Evolutionary conservation across 2,888 invertebrate genomes (phyloP).

Genomic region (Sphaerophoria rueppellii): DNA sequence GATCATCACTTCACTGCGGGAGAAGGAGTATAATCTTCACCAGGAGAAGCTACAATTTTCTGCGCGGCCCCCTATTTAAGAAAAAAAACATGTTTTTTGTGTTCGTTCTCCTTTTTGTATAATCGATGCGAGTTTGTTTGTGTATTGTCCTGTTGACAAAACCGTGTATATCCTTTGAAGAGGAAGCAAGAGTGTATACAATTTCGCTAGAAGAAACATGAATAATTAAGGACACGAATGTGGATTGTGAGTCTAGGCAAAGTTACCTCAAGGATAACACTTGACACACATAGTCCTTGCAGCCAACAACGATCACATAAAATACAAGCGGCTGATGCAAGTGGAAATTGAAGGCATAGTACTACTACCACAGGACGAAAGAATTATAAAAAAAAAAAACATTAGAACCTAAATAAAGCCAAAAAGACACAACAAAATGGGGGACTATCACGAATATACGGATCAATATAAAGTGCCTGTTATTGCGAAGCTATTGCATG

Average conservation of each 20-base stretch:
- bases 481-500: slow-evolving; percentile 93
- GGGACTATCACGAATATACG: slow-evolving; percentile 83
- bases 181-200: slow-evolving; percentile 43
- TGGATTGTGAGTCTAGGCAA: slow-evolving; percentile 72
- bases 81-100: background rate
- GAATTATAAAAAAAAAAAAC: slow-evolving; percentile 28
- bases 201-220: slow-evolving; percentile 57
- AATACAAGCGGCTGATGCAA: slow-evolving; percentile 52
- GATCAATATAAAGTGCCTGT: slow-evolving; percentile 92
- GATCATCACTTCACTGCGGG: background rate
- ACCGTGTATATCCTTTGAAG: slow-evolving; percentile 27
- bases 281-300: slow-evolving; percentile 70
- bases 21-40: slow-evolving; percentile 43
- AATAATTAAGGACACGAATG: slow-evolving; percentile 74
- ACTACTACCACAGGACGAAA: slow-evolving; percentile 27
- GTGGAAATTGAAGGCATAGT: slow-evolving; percentile 45
- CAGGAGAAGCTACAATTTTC: slow-evolving; percentile 35
- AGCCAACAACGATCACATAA: slow-evolving; percentile 17
- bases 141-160: slow-evolving; percentile 38
- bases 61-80: slow-evolving; percentile 32
- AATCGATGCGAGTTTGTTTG: slow-evolving; percentile 34
- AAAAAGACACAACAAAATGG: slow-evolving; percentile 75
- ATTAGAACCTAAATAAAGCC: slow-evolving; percentile 26
- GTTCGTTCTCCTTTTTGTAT: slow-evolving; percentile 13
- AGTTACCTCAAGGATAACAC: slow-evolving; percentile 72